Evolutionary conservation across 2,797 vertebrate genomes (phyloP).

Genomic region (Arrhamphus sclerolepis): DNA sequence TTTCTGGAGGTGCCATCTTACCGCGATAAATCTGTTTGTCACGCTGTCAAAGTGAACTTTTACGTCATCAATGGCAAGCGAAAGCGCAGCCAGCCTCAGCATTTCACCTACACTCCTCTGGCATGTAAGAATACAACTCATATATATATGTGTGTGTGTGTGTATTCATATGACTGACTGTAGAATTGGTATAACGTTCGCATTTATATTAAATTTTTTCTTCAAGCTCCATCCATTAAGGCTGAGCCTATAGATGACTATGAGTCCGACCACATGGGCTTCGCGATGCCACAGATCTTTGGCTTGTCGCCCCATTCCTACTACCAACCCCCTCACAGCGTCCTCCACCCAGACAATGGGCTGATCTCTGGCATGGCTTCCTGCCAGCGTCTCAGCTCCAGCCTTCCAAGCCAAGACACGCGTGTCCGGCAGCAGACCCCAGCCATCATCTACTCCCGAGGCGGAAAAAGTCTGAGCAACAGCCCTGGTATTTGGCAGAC

Average conservation of each 20-base stretch:
- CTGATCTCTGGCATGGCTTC: constrained; percentile 88
- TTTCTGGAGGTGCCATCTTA: constrained; percentile 95
- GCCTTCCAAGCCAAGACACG: constrained; percentile 84
- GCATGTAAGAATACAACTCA: constrained; percentile 68
- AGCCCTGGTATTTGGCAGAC: constrained; percentile 84
- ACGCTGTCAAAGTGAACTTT: constrained; percentile 93
- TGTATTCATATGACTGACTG: background rate
- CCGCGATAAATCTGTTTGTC: constrained; percentile 86
- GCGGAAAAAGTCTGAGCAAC: constrained; percentile 85
- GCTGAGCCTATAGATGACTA: constrained; percentile 95
- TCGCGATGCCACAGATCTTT: constrained; percentile 85
- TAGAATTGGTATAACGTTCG: background rate
- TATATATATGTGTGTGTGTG: no score
- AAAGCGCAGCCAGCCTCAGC: constrained; percentile 96
- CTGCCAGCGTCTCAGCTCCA: constrained; percentile 89
- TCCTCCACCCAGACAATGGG: constrained; percentile 86
- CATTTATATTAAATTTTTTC: background rate
- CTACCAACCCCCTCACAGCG: constrained; percentile 87
- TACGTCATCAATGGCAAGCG: constrained; percentile 96
- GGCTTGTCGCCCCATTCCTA: constrained; percentile 88
- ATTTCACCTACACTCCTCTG: constrained; percentile 91
- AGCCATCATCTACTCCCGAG: constrained; percentile 88
- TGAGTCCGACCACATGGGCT: constrained; percentile 88
- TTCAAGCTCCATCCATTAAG: constrained; percentile 95
- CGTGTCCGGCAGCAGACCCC: constrained; percentile 91